Conservation (phyloP, 1,140 invertebrate genomes). For the Venturia canescens region DNA sequence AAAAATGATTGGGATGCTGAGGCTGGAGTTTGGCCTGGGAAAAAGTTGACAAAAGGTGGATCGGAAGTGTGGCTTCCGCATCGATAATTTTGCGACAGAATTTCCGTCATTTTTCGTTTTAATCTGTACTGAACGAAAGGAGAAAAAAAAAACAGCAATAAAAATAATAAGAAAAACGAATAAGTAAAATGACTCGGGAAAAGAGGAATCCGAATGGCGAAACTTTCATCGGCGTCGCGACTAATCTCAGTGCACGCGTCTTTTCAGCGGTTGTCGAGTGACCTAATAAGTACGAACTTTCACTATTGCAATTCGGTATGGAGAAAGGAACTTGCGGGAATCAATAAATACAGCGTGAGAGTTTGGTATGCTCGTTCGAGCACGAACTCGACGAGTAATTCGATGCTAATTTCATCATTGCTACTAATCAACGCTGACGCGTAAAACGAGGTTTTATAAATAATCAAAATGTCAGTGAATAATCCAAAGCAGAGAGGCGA, state of each 20-base stretch:
- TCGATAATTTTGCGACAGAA: constrained; percentile 21
- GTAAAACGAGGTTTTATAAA: background rate
- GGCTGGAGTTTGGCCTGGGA: too few species aligned
- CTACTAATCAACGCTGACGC: background rate
- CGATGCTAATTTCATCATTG: background rate
- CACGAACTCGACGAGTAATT: background rate
- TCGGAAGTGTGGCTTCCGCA: too few species aligned
- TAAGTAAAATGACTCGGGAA: background rate
- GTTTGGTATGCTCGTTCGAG: background rate
- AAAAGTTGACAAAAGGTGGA: too few species aligned
- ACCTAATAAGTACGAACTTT: constrained; percentile 22
- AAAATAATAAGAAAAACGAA: background rate
- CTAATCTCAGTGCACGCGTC: background rate
- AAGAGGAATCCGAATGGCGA: background rate
- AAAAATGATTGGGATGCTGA: too few species aligned
- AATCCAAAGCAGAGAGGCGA: too few species aligned
- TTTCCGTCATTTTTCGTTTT: background rate
- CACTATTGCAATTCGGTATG: constrained; percentile 13
- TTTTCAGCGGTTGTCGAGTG: background rate
- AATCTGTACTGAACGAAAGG: background rate
- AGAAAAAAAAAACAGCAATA: background rate
- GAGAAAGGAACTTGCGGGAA: background rate
- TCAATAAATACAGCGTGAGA: constrained; percentile 3
- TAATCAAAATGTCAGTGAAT: too few species aligned
- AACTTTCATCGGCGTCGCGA: constrained; percentile 28